Conservation (phyloP, 1,140 invertebrate species). For the Penaeus japonicus region DNA sequence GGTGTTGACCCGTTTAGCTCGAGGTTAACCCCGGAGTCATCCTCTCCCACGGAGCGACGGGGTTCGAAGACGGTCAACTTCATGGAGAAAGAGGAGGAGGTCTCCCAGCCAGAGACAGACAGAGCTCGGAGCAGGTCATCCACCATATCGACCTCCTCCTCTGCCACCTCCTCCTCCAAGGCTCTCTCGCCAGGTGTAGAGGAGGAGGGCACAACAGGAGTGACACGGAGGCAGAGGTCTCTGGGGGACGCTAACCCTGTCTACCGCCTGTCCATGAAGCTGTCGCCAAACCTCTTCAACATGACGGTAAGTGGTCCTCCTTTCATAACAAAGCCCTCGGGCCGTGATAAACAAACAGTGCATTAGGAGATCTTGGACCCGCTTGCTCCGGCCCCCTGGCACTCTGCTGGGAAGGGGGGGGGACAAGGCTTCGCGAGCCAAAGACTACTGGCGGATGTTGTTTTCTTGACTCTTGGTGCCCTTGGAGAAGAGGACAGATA, state of each 20-base stretch:
- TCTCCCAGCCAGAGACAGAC: background rate
- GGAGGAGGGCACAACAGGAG: background rate
- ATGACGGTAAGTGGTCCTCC: constrained; percentile 25
- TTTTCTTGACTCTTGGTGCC: too few relatives aligned
- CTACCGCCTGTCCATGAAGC: constrained; percentile 46
- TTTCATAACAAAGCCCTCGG: too few relatives aligned
- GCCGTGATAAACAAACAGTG: too few relatives aligned
- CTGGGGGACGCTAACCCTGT: constrained; percentile 41
- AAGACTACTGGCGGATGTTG: too few relatives aligned
- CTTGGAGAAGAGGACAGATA: too few relatives aligned
- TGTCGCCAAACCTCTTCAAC: constrained; percentile 44
- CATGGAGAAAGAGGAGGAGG: background rate
- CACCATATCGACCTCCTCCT: background rate
- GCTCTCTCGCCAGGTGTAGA: background rate
- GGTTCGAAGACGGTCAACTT: constrained; percentile 33
- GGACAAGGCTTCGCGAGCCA: too few relatives aligned
- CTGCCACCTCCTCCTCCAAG: background rate
- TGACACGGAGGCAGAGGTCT: background rate
- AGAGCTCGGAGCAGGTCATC: background rate
- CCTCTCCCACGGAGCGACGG: background rate
- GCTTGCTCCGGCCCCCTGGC: too few relatives aligned
- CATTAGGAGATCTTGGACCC: too few relatives aligned
- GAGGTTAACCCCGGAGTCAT: background rate
- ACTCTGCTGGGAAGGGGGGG: too few relatives aligned
- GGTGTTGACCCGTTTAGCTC: constrained; percentile 28